Evolutionary conservation across 1,140 invertebrate genomes (phyloP).

Genomic region (Drosophila leontia): DNA sequence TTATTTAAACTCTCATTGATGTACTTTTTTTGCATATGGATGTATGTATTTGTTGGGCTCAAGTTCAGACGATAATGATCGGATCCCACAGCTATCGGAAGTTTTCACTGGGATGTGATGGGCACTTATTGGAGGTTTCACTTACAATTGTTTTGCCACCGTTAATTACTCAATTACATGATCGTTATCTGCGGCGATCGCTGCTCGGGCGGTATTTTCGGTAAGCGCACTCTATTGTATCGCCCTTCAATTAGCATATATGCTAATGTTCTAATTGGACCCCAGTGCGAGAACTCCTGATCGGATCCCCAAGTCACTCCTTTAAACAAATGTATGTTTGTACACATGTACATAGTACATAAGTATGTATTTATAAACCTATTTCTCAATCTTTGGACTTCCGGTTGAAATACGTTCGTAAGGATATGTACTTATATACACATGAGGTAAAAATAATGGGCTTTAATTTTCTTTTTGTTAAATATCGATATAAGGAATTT

Average conservation of each 20-base stretch:
- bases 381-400: too few species aligned
- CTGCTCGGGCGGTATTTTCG: conserved; percentile 12
- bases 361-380: too few species aligned
- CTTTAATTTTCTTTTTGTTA: too few species aligned
- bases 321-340: not conserved
- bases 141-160: conserved; percentile 56
- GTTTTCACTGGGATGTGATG: conserved; percentile 13
- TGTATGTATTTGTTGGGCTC: conserved; percentile 33
- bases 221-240: conserved; percentile 24
- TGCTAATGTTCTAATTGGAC: conserved; percentile 27
- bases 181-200: conserved; percentile 20
- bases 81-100: conserved; percentile 26
- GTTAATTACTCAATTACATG: conserved; percentile 49
- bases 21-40: not conserved
- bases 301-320: not conserved
- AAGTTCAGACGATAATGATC: conserved; percentile 43
- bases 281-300: conserved; percentile 13
- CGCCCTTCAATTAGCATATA: conserved; percentile 25
- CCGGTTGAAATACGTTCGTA: too few species aligned
- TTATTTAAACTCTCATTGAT: not conserved
- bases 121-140: conserved; percentile 23
- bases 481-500: too few species aligned
- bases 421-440: too few species aligned
- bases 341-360: too few species aligned
- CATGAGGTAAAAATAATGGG: too few species aligned